Base-by-base conservation (phyloP, 2,797 vertebrate genomes). In the Falco berigora region DNA sequence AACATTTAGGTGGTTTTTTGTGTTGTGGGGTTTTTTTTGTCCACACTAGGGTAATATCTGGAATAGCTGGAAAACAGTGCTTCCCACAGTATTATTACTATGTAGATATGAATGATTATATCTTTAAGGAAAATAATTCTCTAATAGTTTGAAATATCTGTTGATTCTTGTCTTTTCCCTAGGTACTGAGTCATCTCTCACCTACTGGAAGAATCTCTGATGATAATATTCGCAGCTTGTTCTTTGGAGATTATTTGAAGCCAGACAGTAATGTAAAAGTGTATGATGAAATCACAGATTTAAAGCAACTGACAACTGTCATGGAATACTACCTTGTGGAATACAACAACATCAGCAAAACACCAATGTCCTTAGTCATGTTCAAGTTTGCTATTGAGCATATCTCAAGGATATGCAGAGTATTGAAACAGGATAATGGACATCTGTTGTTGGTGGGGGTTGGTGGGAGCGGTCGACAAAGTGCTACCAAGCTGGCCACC, bases 381-480 rank as follows among this genome's bases (percentile, higher is more conserved):
- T 99, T 99, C 98, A 98, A 98, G 95, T 99, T 99, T 62, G 99
- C 99, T 53, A 99, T 99, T 5, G 99, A 99, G 96, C 99, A 99
- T 92, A 97, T 99, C 94, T 99, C 99, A 3, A 98, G 99, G 82
- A 99, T 99, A 69, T 99, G 99, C 89, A 98, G 99, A 7, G 99
- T 99, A 16, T 96, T 99, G 81, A 99, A 99, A 73, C 99, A 99
- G 93, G 98, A 99, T 79, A 99, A 98, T 2, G 99, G 99, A 3
- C 99, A 99, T 93, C 96, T 99, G 68, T 88, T 99, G 14, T 75
- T 99, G 25, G 98, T 99, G 36, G 99, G 99, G 10, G 98, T 99
- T 1, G 99, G 99, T 0, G 99, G 99, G 12, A 99, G 99, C 0
- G 99, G 99, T 23, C 98, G 99, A 18, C 99, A 99, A 88, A 99